These are phyloP conservation scores for Alethe castanea DNA, from an alignment of 2,113 vertebrate genomes.

Conservation along the genomic window DNA sequence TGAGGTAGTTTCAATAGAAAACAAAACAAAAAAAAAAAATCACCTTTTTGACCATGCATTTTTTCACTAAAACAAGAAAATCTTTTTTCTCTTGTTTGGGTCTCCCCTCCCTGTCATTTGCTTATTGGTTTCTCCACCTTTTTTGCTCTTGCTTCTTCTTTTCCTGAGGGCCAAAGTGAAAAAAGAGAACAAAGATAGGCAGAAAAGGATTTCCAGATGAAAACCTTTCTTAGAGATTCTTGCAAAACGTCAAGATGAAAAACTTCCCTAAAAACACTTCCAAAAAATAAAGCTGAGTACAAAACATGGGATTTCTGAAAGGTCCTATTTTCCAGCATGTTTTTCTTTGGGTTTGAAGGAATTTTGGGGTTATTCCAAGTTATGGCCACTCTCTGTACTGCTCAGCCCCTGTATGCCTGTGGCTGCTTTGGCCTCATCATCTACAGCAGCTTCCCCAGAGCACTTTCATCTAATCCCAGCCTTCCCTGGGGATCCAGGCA, in stretches of 20 bases:
- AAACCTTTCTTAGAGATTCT: background rate
- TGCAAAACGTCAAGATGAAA: background rate
- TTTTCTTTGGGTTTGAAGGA: background rate
- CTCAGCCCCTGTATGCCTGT: rapidly evolving
- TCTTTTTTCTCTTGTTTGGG: background rate
- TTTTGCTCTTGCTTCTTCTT: background rate
- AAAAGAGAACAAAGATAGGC: rapidly evolving
- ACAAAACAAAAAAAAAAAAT: background rate
- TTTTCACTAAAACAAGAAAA: background rate
- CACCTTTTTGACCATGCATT: background rate
- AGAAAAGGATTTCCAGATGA: background rate
- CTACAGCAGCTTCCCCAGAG: background rate
- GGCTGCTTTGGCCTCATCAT: background rate
- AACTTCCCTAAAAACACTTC: background rate
- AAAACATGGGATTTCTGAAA: background rate
- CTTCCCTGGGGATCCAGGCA: background rate
- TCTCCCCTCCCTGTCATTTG: rapidly evolving
- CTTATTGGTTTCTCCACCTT: background rate
- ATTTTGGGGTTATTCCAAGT: background rate
- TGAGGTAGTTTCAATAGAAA: background rate
- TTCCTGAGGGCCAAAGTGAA: background rate
- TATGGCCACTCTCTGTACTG: background rate
- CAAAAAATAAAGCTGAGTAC: background rate
- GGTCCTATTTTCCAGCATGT: background rate
- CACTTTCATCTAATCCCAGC: background rate